A percentile compares a stretch with the other conserved stretches of the same genome.
Evolutionary conservation across 2,888 invertebrate species (phyloP).

Genomic region (Epinotia ramella): DNA sequence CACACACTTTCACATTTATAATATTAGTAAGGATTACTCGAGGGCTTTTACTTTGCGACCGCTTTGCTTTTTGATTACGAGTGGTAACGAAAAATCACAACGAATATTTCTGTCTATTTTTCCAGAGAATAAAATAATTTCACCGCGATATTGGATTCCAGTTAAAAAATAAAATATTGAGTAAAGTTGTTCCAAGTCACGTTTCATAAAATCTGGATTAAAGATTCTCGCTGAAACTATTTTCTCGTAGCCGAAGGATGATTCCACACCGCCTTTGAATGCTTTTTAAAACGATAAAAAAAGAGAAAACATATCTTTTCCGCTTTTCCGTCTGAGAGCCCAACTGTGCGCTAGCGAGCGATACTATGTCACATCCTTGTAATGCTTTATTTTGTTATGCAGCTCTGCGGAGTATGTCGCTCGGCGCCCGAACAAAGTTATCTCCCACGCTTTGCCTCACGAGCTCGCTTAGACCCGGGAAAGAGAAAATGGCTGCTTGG

Average conservation of each 20-base stretch:
- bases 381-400: slow-evolving; percentile 60
- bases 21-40: too few relatives aligned
- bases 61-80: slow-evolving; percentile 38
- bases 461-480: slow-evolving; percentile 50
- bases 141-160: slow-evolving; percentile 24
- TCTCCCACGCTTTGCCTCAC: slow-evolving; percentile 55
- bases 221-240: slow-evolving; percentile 40
- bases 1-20: too few relatives aligned
- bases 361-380: slow-evolving; percentile 50
- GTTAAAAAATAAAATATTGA: slow-evolving; percentile 33
- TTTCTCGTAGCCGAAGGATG: slow-evolving; percentile 43
- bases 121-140: slow-evolving; percentile 29
- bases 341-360: slow-evolving; percentile 48
- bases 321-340: slow-evolving; percentile 50
- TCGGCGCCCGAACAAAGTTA: slow-evolving; percentile 60
- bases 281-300: slow-evolving; percentile 59
- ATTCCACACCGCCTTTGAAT: slow-evolving; percentile 46
- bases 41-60: slow-evolving; percentile 42
- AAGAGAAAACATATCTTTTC: slow-evolving; percentile 54
- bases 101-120: slow-evolving; percentile 12
- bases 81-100: slow-evolving; percentile 23
- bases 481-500: slow-evolving; percentile 38
- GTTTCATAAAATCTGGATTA: slow-evolving; percentile 42
- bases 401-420: slow-evolving; percentile 58
- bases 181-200: slow-evolving; percentile 38